These are phyloP conservation scores for Helicolenus hilgendorfi DNA, from an alignment of 2,797 vertebrate species.

Conservation along the genomic window DNA sequence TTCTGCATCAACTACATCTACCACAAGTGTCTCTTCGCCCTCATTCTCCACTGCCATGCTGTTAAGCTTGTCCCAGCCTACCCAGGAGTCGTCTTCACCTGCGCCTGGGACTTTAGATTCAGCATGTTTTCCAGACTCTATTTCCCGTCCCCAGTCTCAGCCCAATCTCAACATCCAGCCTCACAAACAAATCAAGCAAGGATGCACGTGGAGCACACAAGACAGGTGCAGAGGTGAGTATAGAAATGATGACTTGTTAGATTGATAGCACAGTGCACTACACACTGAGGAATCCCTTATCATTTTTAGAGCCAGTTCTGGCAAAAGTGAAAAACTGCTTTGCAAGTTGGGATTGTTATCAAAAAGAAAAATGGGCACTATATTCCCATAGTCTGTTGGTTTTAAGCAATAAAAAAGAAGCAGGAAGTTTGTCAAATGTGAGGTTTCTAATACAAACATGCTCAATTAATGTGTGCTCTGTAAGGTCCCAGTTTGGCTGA, in stretches of 20 bases:
- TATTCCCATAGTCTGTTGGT: background rate
- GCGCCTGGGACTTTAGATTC: conserved; percentile 37
- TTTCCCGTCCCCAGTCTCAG: conserved; percentile 41
- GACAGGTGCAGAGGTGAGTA: conserved; percentile 81
- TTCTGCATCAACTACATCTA: conserved; percentile 53
- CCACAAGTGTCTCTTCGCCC: conserved; percentile 61
- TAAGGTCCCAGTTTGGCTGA: conserved; percentile 71
- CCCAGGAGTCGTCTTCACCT: conserved; percentile 76
- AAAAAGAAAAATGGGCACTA: background rate
- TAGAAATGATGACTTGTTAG: background rate
- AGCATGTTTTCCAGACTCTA: conserved; percentile 59
- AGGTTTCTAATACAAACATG: background rate
- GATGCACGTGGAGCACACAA: conserved; percentile 57
- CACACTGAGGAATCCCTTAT: background rate
- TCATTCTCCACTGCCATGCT: conserved; percentile 39
- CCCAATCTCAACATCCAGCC: conserved; percentile 43
- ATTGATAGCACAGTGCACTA: background rate
- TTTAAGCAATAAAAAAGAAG: background rate
- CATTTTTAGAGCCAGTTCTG: background rate
- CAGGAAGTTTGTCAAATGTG: background rate
- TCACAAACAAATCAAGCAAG: conserved; percentile 68
- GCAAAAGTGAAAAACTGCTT: background rate
- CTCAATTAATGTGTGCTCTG: conserved; percentile 23
- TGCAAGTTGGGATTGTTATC: background rate
- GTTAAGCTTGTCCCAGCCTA: conserved; percentile 74